phyloP scores from a whole-genome alignment of 2,888 invertebrate genomes.

The Rhorus exstirpatorius region DNA sequence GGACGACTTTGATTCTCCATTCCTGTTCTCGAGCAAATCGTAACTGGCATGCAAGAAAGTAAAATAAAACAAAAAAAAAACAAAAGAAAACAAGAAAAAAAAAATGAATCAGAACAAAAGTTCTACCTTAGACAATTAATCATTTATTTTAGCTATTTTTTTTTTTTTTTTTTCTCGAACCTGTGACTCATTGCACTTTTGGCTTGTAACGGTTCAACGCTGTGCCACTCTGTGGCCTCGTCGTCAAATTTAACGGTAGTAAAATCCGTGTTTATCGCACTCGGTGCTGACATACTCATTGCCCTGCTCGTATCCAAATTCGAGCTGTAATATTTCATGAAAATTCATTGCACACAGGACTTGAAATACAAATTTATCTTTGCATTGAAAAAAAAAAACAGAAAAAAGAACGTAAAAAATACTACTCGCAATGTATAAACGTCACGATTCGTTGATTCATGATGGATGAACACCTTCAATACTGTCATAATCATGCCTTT shows the following conservation, averaged over 20 bases:
- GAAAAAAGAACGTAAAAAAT: constrained; percentile 24
- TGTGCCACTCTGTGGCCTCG: constrained; percentile 86
- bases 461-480: constrained; percentile 25
- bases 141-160: neutral
- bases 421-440: constrained; percentile 29
- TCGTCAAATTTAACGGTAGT: constrained; percentile 91
- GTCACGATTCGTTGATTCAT: constrained; percentile 50
- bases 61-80: constrained; percentile 49
- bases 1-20: constrained; percentile 69
- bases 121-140: constrained; percentile 47
- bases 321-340: constrained; percentile 85
- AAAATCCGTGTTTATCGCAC: constrained; percentile 93
- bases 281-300: constrained; percentile 94
- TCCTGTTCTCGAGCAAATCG: constrained; percentile 72
- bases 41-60: constrained; percentile 76
- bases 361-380: too few relatives aligned
- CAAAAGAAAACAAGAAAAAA: constrained; percentile 18
- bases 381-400: neutral
- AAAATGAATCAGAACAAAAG: constrained; percentile 60
- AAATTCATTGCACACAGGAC: neutral
- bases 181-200: constrained; percentile 84
- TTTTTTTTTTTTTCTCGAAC: constrained; percentile 72
- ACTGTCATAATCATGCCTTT: constrained; percentile 43
- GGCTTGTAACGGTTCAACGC: constrained; percentile 81
- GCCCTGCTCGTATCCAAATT: constrained; percentile 91